A percentile compares a stretch with the other conserved stretches of the same genome.
Conservation (phyloP, 2,888 invertebrate species). For the Patella pellucida region DNA sequence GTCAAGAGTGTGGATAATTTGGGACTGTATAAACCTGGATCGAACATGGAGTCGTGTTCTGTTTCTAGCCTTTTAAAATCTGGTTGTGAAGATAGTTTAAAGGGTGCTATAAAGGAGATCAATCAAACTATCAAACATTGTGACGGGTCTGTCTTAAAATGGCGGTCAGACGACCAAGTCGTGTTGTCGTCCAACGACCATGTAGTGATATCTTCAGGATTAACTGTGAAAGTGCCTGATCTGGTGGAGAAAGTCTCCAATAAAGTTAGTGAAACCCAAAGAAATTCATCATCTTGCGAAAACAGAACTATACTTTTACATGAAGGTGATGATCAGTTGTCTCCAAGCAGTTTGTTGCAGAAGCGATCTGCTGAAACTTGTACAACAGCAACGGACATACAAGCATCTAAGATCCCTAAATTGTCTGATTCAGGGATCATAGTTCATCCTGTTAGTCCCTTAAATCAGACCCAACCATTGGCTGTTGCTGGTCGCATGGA, state of each 20-base stretch:
- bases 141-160: background rate
- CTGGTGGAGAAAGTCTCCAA: background rate
- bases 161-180: background rate
- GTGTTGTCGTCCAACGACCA: background rate
- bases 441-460: constrained; percentile 3
- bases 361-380: background rate
- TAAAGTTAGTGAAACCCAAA: background rate
- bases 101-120: background rate
- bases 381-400: background rate
- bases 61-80: background rate
- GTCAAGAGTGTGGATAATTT: background rate
- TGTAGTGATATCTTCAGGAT: background rate
- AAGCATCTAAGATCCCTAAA: background rate
- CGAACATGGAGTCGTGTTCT: background rate
- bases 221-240: background rate
- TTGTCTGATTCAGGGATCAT: background rate
- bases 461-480: background rate
- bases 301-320: background rate
- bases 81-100: constrained; percentile 3
- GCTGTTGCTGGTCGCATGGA: background rate
- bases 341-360: constrained; percentile 4
- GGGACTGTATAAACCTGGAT: too few relatives aligned
- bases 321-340: background rate
- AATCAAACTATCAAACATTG: background rate
- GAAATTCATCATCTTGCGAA: background rate